Conservation (phyloP, 2,888 invertebrate species). For the Synergus laeviventris region DNA sequence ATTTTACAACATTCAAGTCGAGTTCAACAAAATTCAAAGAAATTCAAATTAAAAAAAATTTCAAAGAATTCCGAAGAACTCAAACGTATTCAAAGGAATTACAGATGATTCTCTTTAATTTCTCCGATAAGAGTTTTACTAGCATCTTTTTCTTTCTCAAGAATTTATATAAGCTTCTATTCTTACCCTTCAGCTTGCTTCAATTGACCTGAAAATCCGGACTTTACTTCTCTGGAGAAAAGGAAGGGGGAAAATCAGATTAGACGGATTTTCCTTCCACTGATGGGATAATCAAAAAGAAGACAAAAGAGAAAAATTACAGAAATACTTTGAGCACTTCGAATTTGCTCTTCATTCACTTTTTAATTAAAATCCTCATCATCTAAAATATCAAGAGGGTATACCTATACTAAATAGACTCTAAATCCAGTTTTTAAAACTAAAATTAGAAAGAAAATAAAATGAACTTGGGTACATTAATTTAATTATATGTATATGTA, state of each 20-base stretch:
- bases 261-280: not conserved
- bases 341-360: not conserved
- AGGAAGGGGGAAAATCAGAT: not conserved
- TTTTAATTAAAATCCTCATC: not conserved
- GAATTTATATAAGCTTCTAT: not conserved
- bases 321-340: not conserved
- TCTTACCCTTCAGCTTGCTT: conserved; percentile 1
- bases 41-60: no score
- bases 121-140: not conserved
- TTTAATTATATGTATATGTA: not conserved
- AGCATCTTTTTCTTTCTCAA: not conserved
- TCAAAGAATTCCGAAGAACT: no score
- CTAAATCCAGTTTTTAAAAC: no score
- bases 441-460: not conserved
- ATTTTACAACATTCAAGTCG: no score
- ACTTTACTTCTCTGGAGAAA: conserved; percentile 1
- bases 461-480: not conserved
- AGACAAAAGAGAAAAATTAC: not conserved
- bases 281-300: not conserved
- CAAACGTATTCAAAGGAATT: not conserved
- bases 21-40: no score
- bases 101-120: not conserved
- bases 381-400: not conserved
- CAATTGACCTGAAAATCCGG: conserved; percentile 7
- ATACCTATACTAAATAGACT: no score